phyloP scores from a whole-genome alignment of 2,113 vertebrate genomes.

The Vulpes ferrilata region DNA sequence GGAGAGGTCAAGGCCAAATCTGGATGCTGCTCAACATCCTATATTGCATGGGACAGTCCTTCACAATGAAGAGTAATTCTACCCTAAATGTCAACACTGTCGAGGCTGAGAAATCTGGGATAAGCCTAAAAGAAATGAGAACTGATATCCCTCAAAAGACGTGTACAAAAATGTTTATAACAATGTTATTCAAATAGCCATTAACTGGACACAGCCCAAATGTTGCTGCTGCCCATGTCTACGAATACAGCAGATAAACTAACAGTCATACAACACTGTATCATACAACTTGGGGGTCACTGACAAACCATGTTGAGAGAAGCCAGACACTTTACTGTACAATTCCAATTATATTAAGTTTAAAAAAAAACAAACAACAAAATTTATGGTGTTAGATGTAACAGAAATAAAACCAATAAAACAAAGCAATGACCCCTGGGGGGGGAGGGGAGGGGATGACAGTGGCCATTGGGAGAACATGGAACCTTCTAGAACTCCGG shows the following conservation, averaged over 20 bases:
- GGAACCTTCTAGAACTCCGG: neutral
- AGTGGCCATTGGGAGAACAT: too few species aligned
- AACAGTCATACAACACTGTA: neutral
- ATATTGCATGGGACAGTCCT: neutral
- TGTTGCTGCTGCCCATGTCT: neutral
- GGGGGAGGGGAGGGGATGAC: rapidly evolving
- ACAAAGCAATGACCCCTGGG: neutral
- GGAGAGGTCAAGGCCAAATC: neutral
- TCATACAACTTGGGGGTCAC: neutral
- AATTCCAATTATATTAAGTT: neutral
- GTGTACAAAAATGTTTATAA: neutral
- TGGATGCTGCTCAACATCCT: neutral
- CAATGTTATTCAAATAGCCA: neutral
- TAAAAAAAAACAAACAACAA: neutral
- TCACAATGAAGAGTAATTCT: neutral
- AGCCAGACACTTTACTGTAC: neutral
- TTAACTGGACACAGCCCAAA: neutral
- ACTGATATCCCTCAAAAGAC: neutral
- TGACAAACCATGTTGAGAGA: neutral
- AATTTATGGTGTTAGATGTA: neutral
- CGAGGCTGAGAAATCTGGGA: neutral
- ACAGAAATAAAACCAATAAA: neutral
- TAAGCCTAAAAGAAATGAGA: neutral
- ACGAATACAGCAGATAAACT: neutral
- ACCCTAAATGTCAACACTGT: neutral